These are phyloP conservation scores for Indri indri DNA, from an alignment of 2,113 vertebrate species.

Conservation along the genomic window DNA sequence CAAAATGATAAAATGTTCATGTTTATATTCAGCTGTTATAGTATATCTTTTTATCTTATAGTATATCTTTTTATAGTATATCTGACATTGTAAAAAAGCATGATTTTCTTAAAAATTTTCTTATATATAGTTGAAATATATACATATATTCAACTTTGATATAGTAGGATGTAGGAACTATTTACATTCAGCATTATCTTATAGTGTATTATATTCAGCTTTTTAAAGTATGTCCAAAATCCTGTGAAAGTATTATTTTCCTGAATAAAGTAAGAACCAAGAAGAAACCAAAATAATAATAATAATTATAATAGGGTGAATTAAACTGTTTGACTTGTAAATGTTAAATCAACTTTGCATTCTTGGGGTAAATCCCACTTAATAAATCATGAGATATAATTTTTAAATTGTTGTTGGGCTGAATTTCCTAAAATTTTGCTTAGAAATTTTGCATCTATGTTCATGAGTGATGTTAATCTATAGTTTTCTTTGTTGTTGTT, in stretches of 20 bases:
- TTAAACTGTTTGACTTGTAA: not conserved
- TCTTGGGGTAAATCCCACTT: not conserved
- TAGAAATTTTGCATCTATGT: not conserved
- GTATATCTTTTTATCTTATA: too few species aligned
- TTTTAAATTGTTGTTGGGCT: not conserved
- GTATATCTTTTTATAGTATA: constrained; percentile 38
- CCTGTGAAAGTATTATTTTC: constrained; percentile 34
- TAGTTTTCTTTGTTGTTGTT: not conserved
- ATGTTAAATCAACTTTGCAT: not conserved
- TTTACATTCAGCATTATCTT: constrained; percentile 1
- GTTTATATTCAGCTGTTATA: constrained; percentile 5
- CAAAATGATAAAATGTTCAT: not conserved
- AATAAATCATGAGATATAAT: not conserved
- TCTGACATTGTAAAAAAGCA: not conserved
- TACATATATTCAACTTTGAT: not conserved
- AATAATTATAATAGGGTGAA: not conserved
- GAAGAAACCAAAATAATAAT: too few species aligned
- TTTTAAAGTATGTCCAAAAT: constrained; percentile 24
- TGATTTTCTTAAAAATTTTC: not conserved
- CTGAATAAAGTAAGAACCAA: too few species aligned
- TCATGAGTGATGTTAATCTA: not conserved
- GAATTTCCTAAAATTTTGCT: not conserved
- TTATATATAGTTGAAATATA: not conserved
- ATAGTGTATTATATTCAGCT: constrained; percentile 18
- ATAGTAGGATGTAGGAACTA: not conserved